Evolutionary conservation across 2,888 invertebrate species (phyloP), one percentile per base, ranked within the genome.

Genomic region (Caenorhabditis sp.): DNA sequence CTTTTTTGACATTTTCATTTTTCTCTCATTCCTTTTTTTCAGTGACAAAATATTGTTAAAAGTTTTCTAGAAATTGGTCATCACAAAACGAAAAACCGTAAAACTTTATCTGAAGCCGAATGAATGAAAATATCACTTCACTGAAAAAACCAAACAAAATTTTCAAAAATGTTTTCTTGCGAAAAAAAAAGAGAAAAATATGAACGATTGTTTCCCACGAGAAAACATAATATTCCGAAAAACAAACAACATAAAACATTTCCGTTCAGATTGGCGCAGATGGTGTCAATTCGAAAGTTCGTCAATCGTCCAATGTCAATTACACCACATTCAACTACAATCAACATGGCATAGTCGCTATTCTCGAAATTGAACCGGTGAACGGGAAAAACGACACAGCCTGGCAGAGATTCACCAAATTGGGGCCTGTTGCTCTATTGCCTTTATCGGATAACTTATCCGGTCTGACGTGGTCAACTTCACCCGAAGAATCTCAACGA

Each of bases 401-500:
- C 0, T 99, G 97, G 97, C 97, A 99, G 89, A 91, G 96, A 77
- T 97, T 97, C 89, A 89, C 96, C 73, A 94, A 95, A 0, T 92
- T 92, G 1, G 97, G 97, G 0, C 95, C 97, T 0, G 91, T 99
- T 26, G 97, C 97, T 3, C 88, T 97, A 26, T 89, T 99, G 62
- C 99, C 97, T 91, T 88, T 96, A 24, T 92, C 92, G 78, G 91
- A 92, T 31, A 91, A 90, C 21, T 89, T 92, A 55, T 94, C 95
- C 86, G 96, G 95, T 0, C 90, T 99, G n/a, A 96, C 97, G 1
- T 99, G 97, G 99, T 93, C 93, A 21, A 93, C 94, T 0, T 92
- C 92, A 50, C 90, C 91, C 2, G 90, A 91, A 24, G 91, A 94
- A 83, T 94, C 95, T 0, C 92, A 93, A 84, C 88, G 91, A 63